Conservation (phyloP, 2,797 vertebrate species). For the Anguilla marmorata region DNA sequence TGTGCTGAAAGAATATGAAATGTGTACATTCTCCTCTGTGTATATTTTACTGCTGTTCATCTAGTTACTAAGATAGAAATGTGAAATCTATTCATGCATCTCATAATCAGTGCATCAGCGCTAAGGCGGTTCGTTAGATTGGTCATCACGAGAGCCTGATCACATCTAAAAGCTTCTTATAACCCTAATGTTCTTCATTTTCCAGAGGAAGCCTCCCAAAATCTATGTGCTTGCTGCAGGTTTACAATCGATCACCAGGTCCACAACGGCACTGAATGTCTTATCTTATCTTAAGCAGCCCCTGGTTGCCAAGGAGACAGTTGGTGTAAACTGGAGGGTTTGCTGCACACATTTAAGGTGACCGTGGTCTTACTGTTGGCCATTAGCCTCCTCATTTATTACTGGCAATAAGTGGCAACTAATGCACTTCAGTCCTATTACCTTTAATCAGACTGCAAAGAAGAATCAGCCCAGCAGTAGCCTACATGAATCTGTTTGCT, state of each 20-base stretch:
- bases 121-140: not conserved
- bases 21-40: no score
- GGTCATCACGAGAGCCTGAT: not conserved
- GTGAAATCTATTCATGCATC: not conserved
- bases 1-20: no score
- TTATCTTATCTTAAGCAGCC: conserved; percentile 28
- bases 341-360: not conserved
- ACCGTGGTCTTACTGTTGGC: not conserved
- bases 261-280: conserved; percentile 3
- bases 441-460: not conserved
- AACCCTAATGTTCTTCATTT: conserved; percentile 11
- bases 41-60: no score
- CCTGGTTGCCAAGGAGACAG: conserved; percentile 35
- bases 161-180: conserved; percentile 13
- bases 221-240: not conserved
- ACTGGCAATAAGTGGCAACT: not conserved
- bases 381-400: not conserved
- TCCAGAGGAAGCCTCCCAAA: not conserved
- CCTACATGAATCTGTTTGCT: not conserved
- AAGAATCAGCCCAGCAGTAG: not conserved
- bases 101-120: not conserved
- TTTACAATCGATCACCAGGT: conserved; percentile 12
- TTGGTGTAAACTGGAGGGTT: not conserved
- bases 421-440: not conserved
- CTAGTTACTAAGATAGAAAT: no score